Conservation (phyloP, 92 coral and sea anemone genomes). For the Phenganax marumi region DNA sequence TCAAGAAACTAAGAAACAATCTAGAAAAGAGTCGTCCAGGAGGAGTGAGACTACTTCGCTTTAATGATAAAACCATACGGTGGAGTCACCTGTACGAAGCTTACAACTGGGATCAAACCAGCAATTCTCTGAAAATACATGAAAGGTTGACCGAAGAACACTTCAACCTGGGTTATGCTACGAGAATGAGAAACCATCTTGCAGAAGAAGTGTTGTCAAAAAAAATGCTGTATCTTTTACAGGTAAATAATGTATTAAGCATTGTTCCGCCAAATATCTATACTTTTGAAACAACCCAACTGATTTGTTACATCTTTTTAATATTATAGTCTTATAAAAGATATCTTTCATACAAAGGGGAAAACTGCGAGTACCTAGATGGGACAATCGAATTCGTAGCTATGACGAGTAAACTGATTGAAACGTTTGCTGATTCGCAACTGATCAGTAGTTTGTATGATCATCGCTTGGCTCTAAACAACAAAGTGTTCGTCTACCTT, state of each 20-base stretch:
- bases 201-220: slow-evolving; percentile 52
- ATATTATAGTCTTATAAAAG: background rate
- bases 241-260: slow-evolving; percentile 6
- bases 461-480: background rate
- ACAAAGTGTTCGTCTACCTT: background rate
- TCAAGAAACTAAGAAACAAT: slow-evolving; percentile 62
- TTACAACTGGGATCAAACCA: slow-evolving; percentile 28
- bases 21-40: slow-evolving; percentile 33
- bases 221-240: slow-evolving; percentile 44
- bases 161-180: slow-evolving; percentile 55
- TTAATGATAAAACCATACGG: background rate
- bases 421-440: background rate
- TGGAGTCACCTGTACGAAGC: slow-evolving; percentile 24
- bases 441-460: slow-evolving; percentile 19
- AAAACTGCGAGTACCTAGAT: background rate
- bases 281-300: too few species aligned
- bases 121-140: slow-evolving; percentile 29
- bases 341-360: background rate
- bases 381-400: background rate
- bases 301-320: background rate
- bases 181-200: slow-evolving; percentile 54
- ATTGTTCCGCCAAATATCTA: too few species aligned
- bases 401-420: background rate
- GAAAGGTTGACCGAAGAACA: slow-evolving; percentile 51
- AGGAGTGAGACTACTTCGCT: background rate